A percentile compares a stretch with the other conserved stretches of the same genome.
These are phyloP conservation scores for Anastrepha ludens DNA, from an alignment of 1,140 invertebrate genomes.

Conservation along the genomic window DNA sequence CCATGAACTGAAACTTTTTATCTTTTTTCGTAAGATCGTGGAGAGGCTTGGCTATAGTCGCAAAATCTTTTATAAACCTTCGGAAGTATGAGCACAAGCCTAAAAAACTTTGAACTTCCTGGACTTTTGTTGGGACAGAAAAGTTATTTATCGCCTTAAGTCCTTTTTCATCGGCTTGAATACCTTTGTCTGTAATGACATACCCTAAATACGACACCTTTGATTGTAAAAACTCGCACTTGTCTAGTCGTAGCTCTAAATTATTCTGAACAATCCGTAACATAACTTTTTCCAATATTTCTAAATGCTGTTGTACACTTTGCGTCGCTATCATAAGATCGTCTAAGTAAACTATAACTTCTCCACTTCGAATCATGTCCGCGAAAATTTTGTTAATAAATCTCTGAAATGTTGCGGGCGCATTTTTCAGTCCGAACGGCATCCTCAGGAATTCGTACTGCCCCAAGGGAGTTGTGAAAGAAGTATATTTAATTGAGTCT, in stretches of 20 bases:
- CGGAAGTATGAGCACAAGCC: conserved; percentile 60
- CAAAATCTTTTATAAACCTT: conserved; percentile 62
- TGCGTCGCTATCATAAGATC: conserved; percentile 57
- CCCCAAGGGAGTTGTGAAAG: conserved; percentile 66
- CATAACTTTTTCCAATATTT: conserved; percentile 61
- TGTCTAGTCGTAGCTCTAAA: conserved; percentile 71
- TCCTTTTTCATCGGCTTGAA: conserved; percentile 61
- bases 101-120: conserved; percentile 60
- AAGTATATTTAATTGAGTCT: conserved; percentile 63
- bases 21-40: conserved; percentile 64
- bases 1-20: conserved; percentile 60
- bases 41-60: conserved; percentile 62
- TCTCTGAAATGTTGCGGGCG: conserved; percentile 68
- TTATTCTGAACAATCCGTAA: conserved; percentile 65
- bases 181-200: conserved; percentile 59
- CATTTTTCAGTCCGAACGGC: conserved; percentile 68
- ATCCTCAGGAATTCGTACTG: conserved; percentile 65
- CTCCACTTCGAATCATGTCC: conserved; percentile 55
- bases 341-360: conserved; percentile 58
- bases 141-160: conserved; percentile 59
- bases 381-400: conserved; percentile 71
- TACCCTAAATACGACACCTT: conserved; percentile 70
- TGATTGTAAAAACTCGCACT: conserved; percentile 65
- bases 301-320: conserved; percentile 50
- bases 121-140: conserved; percentile 60